Base-by-base conservation (phyloP, 2,113 vertebrate genomes). In the Peromyscus polionotus region DNA sequence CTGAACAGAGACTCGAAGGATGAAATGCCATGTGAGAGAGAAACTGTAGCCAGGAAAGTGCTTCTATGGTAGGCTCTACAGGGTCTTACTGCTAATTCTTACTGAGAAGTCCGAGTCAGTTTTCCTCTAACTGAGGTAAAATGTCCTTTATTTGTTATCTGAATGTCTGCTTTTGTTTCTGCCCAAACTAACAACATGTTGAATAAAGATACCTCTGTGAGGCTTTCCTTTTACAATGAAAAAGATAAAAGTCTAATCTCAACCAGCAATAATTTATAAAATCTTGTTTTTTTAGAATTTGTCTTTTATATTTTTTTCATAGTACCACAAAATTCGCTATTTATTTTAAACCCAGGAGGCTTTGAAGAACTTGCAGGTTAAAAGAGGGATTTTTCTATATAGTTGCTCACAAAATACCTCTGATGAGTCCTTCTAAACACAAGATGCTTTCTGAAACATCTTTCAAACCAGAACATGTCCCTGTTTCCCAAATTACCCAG, bases 401-500 rank as follows among this genome's bases (percentile, higher is more conserved):
- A 95, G 88, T 84, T 96, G 91, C 90, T 95, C 97, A 92, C 88
- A 97, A 96, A 97, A 96, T 92, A 79, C 22, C 85, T 97, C 97
- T 97, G 96, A 98, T 98, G 95, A 96, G 91, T 93, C 91, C 90
- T 95, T 94, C 89, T 93, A 98, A 96, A 93, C 80, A 79, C 80
- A 95, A 97, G 96, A 85, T 75, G 59, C 57, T 92, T 96, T 96
- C 92, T 95, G 76, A 98, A 96, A 90, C 63, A 94, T 97, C 96
- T 97, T 97, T 98, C 93, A 96, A 96, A 93, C n/a, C 87, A 89
- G 94, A 95, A 97, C 90, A 94, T 95, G 96, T 94, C 96, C 97
- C 96, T 96, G 91, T 97, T 97, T 97, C 97, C 96, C 96, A 98
- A 97, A 97, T 97, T 97, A 94, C 96, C 65, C 89, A 96, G 93